phyloP scores from a whole-genome alignment of 2,113 vertebrate species.

The Etia nguti region DNA sequence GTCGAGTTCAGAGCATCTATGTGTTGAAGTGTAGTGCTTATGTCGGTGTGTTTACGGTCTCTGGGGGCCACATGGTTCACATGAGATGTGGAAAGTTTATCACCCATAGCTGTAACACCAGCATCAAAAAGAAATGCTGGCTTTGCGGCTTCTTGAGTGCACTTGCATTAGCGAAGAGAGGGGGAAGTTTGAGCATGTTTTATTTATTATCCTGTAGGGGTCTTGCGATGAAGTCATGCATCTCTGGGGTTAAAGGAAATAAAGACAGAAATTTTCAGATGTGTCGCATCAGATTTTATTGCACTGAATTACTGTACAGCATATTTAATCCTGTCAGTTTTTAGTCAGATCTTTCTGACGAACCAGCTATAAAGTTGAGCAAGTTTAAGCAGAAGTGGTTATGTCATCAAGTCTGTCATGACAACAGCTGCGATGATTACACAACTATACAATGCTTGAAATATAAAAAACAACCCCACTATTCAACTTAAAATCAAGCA shows the following conservation, averaged over 20 bases:
- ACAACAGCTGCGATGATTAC: conserved; percentile 8
- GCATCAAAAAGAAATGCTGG: not conserved
- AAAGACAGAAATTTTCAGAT: not conserved
- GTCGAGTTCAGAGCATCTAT: not conserved
- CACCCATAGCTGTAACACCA: not conserved
- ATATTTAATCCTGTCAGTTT: not conserved
- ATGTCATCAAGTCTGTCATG: not conserved
- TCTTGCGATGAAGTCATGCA: not conserved
- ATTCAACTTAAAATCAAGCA: not conserved
- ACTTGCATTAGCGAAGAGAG: not conserved
- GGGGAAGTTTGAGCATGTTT: not conserved
- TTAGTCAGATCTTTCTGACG: not conserved
- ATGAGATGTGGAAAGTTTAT: not conserved
- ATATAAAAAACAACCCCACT: not conserved
- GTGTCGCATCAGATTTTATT: not conserved
- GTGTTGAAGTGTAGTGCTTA: conserved; percentile 14
- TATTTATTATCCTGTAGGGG: not conserved
- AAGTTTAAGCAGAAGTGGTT: not conserved
- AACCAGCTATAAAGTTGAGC: not conserved
- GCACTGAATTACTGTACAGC: not conserved
- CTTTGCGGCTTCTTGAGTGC: not conserved
- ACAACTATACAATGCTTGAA: not conserved
- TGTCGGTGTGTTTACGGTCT: conserved; percentile 51
- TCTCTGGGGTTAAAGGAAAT: not conserved
- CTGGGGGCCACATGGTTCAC: not conserved